Percentiles rank a stretch among this genome's conserved stretches.
These are phyloP conservation scores for Acanthurus leucopareius DNA, from an alignment of 2,797 vertebrate species.

Conservation along the genomic window DNA sequence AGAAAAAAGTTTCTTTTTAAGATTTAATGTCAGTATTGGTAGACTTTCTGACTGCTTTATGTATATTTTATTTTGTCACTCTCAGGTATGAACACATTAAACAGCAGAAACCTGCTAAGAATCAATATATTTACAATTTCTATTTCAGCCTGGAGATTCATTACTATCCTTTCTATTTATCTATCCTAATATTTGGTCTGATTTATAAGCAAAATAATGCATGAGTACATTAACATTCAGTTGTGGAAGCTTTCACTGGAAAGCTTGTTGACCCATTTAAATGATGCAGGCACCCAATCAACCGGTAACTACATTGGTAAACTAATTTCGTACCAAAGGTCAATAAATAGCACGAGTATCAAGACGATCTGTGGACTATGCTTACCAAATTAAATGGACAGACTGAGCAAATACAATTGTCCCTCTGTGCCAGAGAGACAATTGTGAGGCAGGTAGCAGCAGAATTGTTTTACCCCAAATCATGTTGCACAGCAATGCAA, in stretches of 20 bases:
- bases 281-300: not conserved
- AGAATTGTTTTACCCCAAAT: conserved; percentile 11
- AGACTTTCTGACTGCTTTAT: not conserved
- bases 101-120: not conserved
- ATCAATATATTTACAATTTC: not conserved
- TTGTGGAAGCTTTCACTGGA: not conserved
- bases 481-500: not conserved
- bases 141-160: not conserved
- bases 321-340: not conserved
- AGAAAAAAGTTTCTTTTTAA: too few species aligned
- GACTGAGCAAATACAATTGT: not conserved
- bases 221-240: not conserved
- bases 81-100: too few species aligned
- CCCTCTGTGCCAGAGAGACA: not conserved
- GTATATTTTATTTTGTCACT: not conserved
- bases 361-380: not conserved
- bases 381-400: conserved; percentile 3
- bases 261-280: not conserved
- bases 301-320: not conserved
- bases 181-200: not conserved
- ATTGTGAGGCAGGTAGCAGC: not conserved
- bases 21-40: not conserved
- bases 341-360: not conserved
- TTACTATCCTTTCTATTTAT: not conserved
- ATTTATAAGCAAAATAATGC: not conserved